These are phyloP conservation scores for Mactromeris polynyma DNA, from an alignment of 2,888 invertebrate species.

Conservation along the genomic window DNA sequence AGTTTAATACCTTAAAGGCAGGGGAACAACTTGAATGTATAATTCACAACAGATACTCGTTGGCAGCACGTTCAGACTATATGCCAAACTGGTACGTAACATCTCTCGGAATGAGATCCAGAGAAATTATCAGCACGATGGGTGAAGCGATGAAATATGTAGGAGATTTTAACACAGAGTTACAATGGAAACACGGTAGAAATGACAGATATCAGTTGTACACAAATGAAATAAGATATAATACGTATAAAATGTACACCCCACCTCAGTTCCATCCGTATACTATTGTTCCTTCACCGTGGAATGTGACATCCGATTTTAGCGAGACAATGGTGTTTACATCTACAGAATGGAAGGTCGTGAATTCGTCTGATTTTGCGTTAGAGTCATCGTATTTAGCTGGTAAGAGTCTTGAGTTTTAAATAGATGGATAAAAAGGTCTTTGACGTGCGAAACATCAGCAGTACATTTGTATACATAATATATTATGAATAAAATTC, in stretches of 20 bases:
- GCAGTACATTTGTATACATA: no score
- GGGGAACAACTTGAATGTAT: conserved; percentile 45
- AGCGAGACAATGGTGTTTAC: background rate
- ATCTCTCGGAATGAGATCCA: conserved; percentile 69
- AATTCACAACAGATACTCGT: conserved; percentile 63
- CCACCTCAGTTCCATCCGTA: conserved; percentile 39
- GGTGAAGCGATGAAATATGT: conserved; percentile 73
- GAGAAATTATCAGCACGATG: conserved; percentile 68
- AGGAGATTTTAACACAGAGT: conserved; percentile 64
- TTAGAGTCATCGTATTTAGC: conserved; percentile 51
- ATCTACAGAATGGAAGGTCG: conserved; percentile 46
- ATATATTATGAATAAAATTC: no score
- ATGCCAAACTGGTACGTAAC: conserved; percentile 80
- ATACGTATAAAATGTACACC: conserved; percentile 30
- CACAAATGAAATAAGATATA: conserved; percentile 69
- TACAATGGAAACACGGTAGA: conserved; percentile 76
- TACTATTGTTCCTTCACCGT: conserved; percentile 62
- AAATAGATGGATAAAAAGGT: no score
- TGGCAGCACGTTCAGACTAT: conserved; percentile 70
- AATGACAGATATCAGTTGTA: conserved; percentile 77
- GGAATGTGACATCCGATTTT: background rate
- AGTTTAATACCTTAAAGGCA: conserved; percentile 57
- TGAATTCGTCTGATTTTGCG: conserved; percentile 36
- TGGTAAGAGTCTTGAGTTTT: conserved; percentile 32
- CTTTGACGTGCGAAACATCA: no score